Conservation (phyloP, 2,797 vertebrate species). For the Sphaeramia orbicularis region DNA sequence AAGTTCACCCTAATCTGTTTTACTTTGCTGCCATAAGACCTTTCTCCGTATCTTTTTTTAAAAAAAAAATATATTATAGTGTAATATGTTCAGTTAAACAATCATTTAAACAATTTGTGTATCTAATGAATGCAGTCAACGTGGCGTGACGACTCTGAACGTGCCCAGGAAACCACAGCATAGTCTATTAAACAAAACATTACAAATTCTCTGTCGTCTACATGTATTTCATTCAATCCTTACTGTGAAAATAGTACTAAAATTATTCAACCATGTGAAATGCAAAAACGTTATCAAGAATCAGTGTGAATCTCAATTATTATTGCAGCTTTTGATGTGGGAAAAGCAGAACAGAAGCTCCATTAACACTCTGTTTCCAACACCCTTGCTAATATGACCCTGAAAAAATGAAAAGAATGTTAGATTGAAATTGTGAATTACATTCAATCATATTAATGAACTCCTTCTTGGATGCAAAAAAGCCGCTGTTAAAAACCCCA, state of each 20-base stretch:
- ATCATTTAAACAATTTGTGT: conserved; percentile 6
- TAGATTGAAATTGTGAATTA: background rate
- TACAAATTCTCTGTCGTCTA: background rate
- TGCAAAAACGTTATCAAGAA: conserved; percentile 5
- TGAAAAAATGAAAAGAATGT: background rate
- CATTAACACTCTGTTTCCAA: background rate
- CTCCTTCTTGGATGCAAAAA: conserved; percentile 2
- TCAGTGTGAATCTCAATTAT: conserved; percentile 16
- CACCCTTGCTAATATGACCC: background rate
- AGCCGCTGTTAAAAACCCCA: conserved; percentile 9
- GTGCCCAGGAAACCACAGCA: conserved; percentile 5
- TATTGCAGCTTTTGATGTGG: conserved; percentile 5
- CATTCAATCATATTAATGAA: background rate
- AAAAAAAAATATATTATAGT: too few relatives aligned
- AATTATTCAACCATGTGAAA: conserved; percentile 1
- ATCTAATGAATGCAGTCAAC: conserved; percentile 4
- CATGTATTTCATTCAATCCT: background rate
- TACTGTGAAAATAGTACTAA: background rate
- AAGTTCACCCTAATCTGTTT: conserved; percentile 42
- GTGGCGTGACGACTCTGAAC: conserved; percentile 18
- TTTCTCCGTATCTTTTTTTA: conserved; percentile 30
- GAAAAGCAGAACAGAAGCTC: background rate
- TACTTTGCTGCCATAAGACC: conserved; percentile 3
- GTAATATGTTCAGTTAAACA: background rate
- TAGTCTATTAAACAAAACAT: conserved; percentile 13